Percentiles rank a stretch among this genome's conserved stretches.
Conservation (phyloP, 1,140 invertebrate genomes). For the Hestina assimilis region DNA sequence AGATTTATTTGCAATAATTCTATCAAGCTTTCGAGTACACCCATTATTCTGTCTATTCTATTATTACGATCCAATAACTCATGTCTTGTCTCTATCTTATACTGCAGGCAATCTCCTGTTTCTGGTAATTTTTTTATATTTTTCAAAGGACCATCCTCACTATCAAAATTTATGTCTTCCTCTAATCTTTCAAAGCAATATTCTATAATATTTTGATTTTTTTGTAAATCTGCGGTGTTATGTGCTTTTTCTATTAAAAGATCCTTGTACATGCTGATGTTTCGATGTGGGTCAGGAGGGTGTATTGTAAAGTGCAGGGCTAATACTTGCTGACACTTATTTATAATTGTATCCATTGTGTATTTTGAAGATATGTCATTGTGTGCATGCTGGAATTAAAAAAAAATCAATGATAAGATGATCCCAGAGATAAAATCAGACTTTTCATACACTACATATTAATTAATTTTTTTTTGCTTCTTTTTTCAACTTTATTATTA, state of each 20-base stretch:
- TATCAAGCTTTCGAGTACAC: conserved; percentile 55
- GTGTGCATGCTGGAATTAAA: conserved; percentile 67
- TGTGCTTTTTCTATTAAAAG: conserved; percentile 56
- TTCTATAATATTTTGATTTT: conserved; percentile 59
- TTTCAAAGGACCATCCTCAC: conserved; percentile 50
- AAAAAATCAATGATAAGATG: no score
- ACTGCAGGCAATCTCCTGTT: conserved; percentile 26
- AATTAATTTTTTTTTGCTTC: no score
- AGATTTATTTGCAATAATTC: conserved; percentile 68
- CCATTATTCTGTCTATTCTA: conserved; percentile 63
- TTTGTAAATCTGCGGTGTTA: no score
- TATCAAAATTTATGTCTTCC: conserved; percentile 52
- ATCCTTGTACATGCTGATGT: conserved; percentile 50
- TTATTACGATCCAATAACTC: conserved; percentile 53
- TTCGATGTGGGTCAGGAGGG: conserved; percentile 41
- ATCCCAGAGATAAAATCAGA: no score
- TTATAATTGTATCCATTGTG: conserved; percentile 41
- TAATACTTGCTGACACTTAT: conserved; percentile 55
- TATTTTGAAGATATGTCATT: conserved; percentile 44
- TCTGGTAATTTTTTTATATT: conserved; percentile 50
- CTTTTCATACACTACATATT: no score
- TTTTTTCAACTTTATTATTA: no score
- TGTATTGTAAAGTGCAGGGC: conserved; percentile 54
- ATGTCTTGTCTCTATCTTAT: conserved; percentile 50
- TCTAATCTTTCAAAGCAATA: conserved; percentile 63